Conservation (phyloP, 2,113 vertebrate genomes). For the Nematolebias whitei region DNA sequence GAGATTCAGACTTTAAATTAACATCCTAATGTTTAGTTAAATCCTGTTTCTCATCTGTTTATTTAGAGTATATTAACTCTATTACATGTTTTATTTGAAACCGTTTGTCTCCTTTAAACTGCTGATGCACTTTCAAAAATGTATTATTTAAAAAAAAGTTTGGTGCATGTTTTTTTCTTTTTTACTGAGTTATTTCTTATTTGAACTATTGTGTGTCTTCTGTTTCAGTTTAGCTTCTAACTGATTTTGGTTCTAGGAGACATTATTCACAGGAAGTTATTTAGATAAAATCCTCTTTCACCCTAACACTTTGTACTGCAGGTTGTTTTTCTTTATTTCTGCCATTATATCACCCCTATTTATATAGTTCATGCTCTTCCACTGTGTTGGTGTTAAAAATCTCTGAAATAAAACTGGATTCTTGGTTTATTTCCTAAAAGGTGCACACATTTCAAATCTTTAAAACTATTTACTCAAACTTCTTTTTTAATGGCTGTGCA, state of each 20-base stretch:
- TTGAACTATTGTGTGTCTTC: background rate
- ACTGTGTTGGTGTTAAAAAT: conserved; percentile 10
- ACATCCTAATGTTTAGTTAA: conserved; percentile 7
- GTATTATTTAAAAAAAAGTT: no score
- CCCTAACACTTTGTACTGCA: no score
- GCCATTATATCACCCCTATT: background rate
- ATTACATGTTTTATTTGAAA: conserved; percentile 5
- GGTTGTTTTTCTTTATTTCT: background rate
- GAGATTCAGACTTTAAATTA: background rate
- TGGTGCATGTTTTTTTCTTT: background rate
- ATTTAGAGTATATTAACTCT: background rate
- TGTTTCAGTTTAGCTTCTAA: conserved; percentile 26
- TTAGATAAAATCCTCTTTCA: no score
- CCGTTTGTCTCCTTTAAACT: background rate
- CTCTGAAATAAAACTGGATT: conserved; percentile 6
- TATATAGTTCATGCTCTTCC: no score
- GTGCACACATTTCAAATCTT: conserved; percentile 16
- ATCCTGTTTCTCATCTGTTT: background rate
- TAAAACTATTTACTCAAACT: no score
- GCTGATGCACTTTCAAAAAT: no score
- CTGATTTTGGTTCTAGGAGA: conserved; percentile 28
- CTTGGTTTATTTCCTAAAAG: background rate
- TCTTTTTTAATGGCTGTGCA: conserved; percentile 1
- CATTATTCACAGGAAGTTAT: no score
- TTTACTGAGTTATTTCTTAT: background rate